A percentile compares a stretch with the other conserved stretches of the same genome.
Evolutionary conservation across 2,113 vertebrate species (phyloP).

Genomic region (Empidonax traillii): DNA sequence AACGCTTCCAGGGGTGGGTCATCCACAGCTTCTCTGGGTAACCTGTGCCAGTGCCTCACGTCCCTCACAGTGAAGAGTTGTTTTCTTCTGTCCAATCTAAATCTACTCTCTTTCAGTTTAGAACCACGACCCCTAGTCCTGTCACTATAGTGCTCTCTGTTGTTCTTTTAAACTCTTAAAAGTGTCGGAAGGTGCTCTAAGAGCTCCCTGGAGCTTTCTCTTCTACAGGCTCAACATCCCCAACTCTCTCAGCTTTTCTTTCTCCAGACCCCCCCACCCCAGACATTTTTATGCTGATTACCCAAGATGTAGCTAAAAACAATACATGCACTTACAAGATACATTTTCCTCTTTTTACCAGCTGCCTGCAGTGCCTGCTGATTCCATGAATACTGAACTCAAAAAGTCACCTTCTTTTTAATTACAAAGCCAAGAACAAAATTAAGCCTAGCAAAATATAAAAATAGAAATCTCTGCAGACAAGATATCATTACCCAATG

Average conservation of each 20-base stretch:
- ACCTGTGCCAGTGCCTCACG: fast-evolving
- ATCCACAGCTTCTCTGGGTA: background rate
- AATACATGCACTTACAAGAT: background rate
- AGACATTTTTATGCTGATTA: background rate
- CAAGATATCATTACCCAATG: constrained; percentile 25
- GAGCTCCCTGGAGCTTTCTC: fast-evolving
- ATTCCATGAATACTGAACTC: background rate
- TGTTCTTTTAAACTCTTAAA: background rate
- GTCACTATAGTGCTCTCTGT: background rate
- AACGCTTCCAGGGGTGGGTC: background rate
- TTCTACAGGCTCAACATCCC: background rate
- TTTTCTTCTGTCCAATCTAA: background rate
- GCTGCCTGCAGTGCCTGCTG: background rate
- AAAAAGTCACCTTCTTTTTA: constrained; percentile 25
- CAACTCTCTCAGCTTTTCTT: background rate
- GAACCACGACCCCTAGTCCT: background rate
- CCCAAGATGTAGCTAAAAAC: background rate
- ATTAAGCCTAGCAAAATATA: constrained; percentile 5
- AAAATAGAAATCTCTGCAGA: constrained; percentile 40
- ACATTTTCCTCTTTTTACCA: background rate
- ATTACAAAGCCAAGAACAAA: constrained; percentile 42
- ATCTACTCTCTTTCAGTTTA: background rate
- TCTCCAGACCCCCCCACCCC: background rate
- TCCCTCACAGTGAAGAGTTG: background rate
- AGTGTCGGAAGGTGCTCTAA: background rate